phyloP scores from a whole-genome alignment of 30 jellyfish, hydroid and myxozoan genomes.

The Aurelia sp. region DNA sequence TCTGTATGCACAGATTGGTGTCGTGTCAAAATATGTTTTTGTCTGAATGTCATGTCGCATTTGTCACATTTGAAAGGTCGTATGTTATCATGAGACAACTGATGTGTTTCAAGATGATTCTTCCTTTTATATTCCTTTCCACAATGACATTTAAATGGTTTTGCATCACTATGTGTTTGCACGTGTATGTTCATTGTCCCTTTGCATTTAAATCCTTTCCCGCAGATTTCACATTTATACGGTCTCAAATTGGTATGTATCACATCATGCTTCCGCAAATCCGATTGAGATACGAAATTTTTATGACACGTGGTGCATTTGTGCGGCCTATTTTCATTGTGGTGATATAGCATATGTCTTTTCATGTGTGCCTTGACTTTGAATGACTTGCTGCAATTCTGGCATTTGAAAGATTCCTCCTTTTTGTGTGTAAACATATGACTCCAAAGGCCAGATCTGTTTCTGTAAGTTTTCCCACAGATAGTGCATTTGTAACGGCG shows the following conservation, averaged over 20 bases:
- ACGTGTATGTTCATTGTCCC: not conserved
- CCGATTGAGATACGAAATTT: not conserved
- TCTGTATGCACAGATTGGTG: constrained; percentile 9
- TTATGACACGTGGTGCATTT: not conserved
- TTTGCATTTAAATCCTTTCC: not conserved
- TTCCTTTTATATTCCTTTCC: not conserved
- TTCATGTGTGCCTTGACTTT: not conserved
- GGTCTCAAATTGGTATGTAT: not conserved
- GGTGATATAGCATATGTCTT: not conserved
- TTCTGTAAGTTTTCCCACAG: not conserved
- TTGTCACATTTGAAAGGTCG: not conserved
- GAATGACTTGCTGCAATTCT: not conserved
- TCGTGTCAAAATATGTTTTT: not conserved
- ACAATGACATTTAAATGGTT: constrained; percentile 1
- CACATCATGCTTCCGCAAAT: not conserved
- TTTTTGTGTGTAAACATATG: not conserved
- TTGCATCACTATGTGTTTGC: not conserved
- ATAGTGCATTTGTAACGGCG: not conserved
- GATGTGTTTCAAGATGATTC: not conserved
- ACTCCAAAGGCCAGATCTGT: constrained; percentile 1
- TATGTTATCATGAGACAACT: not conserved
- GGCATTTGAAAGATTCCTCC: not conserved
- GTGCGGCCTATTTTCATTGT: not conserved
- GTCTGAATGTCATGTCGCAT: not conserved
- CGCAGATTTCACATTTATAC: not conserved